These are phyloP conservation scores for Phocoena phocoena DNA, from an alignment of 2,113 vertebrate species.

Conservation along the genomic window DNA sequence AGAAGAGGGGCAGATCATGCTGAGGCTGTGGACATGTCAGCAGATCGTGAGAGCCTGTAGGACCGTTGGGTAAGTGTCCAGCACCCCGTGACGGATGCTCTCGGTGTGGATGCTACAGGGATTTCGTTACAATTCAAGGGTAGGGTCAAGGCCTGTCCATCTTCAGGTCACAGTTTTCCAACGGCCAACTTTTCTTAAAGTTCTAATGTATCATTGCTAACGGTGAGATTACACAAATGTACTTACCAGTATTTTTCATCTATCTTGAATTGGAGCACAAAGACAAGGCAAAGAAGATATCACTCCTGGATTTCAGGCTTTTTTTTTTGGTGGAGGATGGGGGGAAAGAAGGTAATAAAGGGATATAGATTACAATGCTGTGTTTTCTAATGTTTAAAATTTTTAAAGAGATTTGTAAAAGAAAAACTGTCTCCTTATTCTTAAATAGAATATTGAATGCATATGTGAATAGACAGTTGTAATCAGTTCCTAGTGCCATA, in stretches of 20 bases:
- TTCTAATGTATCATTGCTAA: not conserved
- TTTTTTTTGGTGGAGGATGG: not conserved
- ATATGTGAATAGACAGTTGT: not conserved
- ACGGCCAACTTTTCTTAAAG: not conserved
- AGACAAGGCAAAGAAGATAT: not conserved
- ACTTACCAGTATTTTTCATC: not conserved
- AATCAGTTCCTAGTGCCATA: not conserved
- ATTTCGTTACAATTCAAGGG: not conserved
- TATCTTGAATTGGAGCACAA: constrained; percentile 8
- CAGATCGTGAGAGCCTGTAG: not conserved
- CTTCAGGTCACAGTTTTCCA: not conserved
- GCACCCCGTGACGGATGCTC: not conserved
- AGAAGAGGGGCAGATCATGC: not conserved
- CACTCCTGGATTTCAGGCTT: not conserved
- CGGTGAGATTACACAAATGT: not conserved
- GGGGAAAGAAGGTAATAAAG: not conserved
- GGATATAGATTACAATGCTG: not conserved
- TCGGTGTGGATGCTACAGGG: not conserved
- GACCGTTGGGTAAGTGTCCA: constrained; percentile 50
- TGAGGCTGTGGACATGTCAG: not conserved
- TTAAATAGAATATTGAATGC: not conserved
- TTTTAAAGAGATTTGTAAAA: not conserved
- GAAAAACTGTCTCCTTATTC: not conserved
- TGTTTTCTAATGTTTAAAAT: not conserved
- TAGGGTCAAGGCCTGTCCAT: not conserved